phyloP scores from a whole-genome alignment of 1,140 invertebrate species.

The Caenorhabditis brenneri region DNA sequence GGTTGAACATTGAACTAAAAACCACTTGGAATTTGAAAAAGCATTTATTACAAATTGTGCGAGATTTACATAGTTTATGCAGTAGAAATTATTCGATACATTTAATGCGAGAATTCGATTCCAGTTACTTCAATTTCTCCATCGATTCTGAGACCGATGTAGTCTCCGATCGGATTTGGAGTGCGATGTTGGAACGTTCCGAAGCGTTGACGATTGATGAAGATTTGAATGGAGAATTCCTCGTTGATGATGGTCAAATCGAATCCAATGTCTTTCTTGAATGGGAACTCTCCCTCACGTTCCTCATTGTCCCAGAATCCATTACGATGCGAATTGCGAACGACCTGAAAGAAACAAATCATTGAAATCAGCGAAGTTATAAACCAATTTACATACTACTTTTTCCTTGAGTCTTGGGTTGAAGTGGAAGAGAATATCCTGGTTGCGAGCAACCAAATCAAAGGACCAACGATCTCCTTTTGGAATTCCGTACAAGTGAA shows the following conservation, averaged over 20 bases:
- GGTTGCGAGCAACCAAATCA: slow-evolving; percentile 61
- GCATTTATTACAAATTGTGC: neutral
- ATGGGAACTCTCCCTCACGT: slow-evolving; percentile 66
- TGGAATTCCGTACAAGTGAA: slow-evolving; percentile 65
- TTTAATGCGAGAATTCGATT: slow-evolving; percentile 58
- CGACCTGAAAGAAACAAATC: slow-evolving; percentile 50
- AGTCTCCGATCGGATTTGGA: slow-evolving; percentile 60
- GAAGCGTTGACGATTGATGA: slow-evolving; percentile 64
- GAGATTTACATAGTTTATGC: neutral
- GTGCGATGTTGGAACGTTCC: slow-evolving; percentile 67
- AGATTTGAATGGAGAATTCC: slow-evolving; percentile 66
- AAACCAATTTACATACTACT: slow-evolving; percentile 14
- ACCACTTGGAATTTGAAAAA: neutral
- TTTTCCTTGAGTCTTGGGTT: slow-evolving; percentile 68
- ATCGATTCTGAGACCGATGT: slow-evolving; percentile 63
- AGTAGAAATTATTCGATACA: neutral
- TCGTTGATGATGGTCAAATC: slow-evolving; percentile 67
- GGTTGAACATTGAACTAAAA: no score
- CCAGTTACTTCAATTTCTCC: slow-evolving; percentile 68
- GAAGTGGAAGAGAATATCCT: slow-evolving; percentile 67
- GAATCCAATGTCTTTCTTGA: slow-evolving; percentile 67
- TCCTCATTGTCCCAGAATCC: slow-evolving; percentile 67
- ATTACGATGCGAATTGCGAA: slow-evolving; percentile 61
- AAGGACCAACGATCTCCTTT: slow-evolving; percentile 68
- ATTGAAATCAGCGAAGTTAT: neutral